Evolutionary conservation across 2,113 vertebrate species (phyloP).

Genomic region (Fulica atra): DNA sequence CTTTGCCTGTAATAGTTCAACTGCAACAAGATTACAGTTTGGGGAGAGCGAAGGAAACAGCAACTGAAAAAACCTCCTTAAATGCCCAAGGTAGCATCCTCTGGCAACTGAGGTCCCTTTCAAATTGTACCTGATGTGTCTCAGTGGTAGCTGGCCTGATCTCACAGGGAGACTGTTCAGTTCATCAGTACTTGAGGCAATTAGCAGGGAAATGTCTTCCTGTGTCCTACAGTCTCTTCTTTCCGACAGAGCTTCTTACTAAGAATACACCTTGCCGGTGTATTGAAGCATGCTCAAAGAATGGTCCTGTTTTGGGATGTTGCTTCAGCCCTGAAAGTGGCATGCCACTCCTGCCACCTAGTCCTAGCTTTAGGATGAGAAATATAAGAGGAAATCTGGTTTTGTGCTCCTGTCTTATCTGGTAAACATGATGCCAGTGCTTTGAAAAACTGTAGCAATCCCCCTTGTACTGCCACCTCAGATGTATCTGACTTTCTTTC

Average conservation of each 20-base stretch:
- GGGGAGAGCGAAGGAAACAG: neutral
- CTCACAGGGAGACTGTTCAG: neutral
- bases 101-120: neutral
- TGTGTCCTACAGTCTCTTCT: neutral
- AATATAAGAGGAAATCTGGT: neutral
- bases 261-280: neutral
- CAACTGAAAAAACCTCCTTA: neutral
- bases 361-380: neutral
- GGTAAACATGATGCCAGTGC: neutral
- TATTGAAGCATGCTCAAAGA: neutral
- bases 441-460: neutral
- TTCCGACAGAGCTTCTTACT: neutral
- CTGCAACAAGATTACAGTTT: neutral
- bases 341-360: neutral
- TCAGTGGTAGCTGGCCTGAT: neutral
- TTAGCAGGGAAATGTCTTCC: neutral
- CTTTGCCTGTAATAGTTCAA: too few relatives aligned
- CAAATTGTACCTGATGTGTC: neutral
- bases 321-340: neutral
- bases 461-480: neutral
- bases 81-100: neutral
- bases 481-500: neutral
- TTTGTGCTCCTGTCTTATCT: neutral
- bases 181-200: neutral
- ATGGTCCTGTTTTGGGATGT: neutral